Evolutionary conservation across 2,797 vertebrate species (phyloP).

Genomic region (Muscicapa striata): DNA sequence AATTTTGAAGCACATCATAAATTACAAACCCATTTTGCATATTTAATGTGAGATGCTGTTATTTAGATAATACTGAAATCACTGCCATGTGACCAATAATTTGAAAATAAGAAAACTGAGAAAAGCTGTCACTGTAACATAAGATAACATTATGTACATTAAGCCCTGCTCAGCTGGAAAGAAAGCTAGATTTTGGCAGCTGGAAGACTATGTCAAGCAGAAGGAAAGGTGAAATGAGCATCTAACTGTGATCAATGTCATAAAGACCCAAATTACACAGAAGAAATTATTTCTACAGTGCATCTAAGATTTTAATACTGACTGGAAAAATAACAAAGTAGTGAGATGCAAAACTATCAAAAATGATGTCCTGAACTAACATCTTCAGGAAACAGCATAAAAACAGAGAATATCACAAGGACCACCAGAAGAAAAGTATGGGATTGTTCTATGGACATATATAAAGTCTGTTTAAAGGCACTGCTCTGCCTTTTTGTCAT

Average conservation of each 20-base stretch:
- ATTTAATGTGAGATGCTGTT: neutral
- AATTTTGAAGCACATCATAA: neutral
- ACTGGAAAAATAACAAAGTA: neutral
- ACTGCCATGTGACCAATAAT: neutral
- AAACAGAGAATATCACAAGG: neutral
- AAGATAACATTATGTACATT: neutral
- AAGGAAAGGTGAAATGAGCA: neutral
- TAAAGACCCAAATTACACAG: neutral
- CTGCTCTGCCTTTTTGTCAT: neutral
- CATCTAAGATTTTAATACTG: neutral
- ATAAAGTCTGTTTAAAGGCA: neutral
- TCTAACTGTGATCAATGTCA: neutral
- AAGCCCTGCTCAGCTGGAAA: neutral
- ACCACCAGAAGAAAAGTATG: neutral
- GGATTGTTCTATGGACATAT: neutral
- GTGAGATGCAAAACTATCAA: neutral
- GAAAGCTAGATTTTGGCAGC: neutral
- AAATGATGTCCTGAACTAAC: neutral
- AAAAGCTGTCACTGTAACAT: neutral
- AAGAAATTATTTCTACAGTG: neutral
- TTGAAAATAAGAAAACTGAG: neutral
- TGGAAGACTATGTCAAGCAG: neutral
- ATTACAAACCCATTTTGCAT: neutral
- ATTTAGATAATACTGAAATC: neutral
- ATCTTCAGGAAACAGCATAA: neutral